Evolutionary conservation across 2,888 invertebrate species (phyloP), one percentile per base, ranked within the genome.

Genomic region (Linyphia triangularis): DNA sequence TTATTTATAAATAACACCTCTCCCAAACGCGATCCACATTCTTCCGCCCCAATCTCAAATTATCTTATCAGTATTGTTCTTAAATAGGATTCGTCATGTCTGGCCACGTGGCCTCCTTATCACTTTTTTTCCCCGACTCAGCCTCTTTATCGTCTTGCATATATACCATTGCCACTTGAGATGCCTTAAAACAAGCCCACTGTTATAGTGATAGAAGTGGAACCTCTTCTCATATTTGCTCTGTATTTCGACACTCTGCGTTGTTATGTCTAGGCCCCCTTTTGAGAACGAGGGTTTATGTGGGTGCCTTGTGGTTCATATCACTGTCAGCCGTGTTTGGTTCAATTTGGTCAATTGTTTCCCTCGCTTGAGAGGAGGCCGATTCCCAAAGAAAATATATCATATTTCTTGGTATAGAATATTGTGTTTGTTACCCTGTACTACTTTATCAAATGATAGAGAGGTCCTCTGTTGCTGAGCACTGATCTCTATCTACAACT

Each of bases 51-150:
- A 43, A 3, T 43, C 43, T 43, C 43, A 43, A 43, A 43, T 13
- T 16, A 43, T 43, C 43, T 43, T 43, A 43, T 43, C 43, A 13
- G 13, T 43, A 43, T 43, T 43, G 43, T 43, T 43, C 16, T 16
- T 16, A 43, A 43, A 43, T 43, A 43, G 16, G 16, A 16, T 43
- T 43, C n/a, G 16, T 9, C 13, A 33, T 9, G 33, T 33, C 9
- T 9, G 13, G 61, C 75, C 75, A 77, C 75, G 75, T 77, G 75
- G 61, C 75, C 37, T 28, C 30, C 26, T 61, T 77, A 43, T 43
- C 43, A 43, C 7, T n/a, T n/a, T n/a, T n/a, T n/a, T 16, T 9
- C 43, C 43, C 43, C 43, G 3, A 16, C 43, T n/a, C 43, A n/a
- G 43, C 13, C 43, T 43, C 43, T 43, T 43, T 43, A 43, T 43